Conservation (phyloP, 2,113 vertebrate genomes). For the Pycnonotus jocosus region DNA sequence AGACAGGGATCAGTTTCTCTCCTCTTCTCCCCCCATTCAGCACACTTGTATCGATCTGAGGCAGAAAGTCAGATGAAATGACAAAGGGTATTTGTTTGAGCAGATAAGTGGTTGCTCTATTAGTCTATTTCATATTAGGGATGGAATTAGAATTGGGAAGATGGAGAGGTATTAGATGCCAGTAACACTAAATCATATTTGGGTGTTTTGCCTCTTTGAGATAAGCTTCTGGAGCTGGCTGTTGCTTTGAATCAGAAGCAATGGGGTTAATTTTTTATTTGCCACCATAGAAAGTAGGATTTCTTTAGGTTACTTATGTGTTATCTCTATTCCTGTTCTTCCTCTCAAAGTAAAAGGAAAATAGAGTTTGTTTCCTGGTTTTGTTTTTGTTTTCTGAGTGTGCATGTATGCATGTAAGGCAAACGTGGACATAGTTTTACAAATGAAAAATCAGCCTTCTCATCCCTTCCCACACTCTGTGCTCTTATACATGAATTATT, state of each 20-base stretch:
- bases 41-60: neutral
- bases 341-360: neutral
- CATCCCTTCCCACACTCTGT: neutral
- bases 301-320: neutral
- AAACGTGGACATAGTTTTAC: neutral
- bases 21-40: neutral
- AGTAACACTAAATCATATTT: neutral
- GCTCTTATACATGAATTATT: neutral
- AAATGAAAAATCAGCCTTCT: neutral
- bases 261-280: neutral
- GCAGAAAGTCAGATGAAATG: neutral
- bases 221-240: neutral
- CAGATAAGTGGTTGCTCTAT: conserved; percentile 7
- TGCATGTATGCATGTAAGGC: neutral
- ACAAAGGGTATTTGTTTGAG: conserved; percentile 17
- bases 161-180: neutral
- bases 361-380: neutral
- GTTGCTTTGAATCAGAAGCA: neutral
- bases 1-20: neutral
- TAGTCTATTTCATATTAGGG: neutral
- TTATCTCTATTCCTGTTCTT: neutral
- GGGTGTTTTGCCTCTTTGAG: neutral
- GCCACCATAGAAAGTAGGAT: neutral
- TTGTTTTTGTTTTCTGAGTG: neutral
- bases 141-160: neutral